Base-by-base conservation (phyloP, 2,113 vertebrate genomes). In the Coreoperca whiteheadi region DNA sequence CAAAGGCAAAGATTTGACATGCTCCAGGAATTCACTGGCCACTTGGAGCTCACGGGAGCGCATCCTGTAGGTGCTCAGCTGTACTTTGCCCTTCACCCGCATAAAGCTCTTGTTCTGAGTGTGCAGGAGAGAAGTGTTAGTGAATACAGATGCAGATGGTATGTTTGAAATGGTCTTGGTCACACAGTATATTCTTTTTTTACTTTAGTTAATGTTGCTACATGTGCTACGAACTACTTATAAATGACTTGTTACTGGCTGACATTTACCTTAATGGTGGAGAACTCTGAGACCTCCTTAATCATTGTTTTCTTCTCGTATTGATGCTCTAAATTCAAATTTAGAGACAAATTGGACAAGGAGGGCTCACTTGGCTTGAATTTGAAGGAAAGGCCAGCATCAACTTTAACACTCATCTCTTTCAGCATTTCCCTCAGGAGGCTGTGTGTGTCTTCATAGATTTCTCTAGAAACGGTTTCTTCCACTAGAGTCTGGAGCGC, bases 41-140 rank as follows among this genome's bases (percentile, higher is more conserved):
- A 97, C 82, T 59, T 78, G 74, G 14, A 96, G 32, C 10, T 91
- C 86, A 18, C 93, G 92, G 56, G 86, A 96, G 59, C 96, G 93
- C 93, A 99, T 91, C 43, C 95, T 87, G 93, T 98, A 98, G 68
- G 92, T 96, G 89, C 95, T 97, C 60, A 98, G 76, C 53, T 98
- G 94, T 28, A 98, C 72, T 60, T 32, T 88, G 77, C 97, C 97
- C 94, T 95, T 97, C n/a, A 99, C 81, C 6, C 92, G 88, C 53
- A 98, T 90, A 69, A 96, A 92, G 48, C 16, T 88, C 63, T 81
- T 87, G 71, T 90, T 93, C 93, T 95, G 71, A 50, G 61, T 43
- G 54, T 28, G 9, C 15, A n/a, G 43, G 18, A 16, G 76, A 16
- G 1, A 81, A 51, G 1, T 60, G 21, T 76, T 77, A 75, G 59